Base-by-base conservation (phyloP, 1,140 invertebrate species). In the Polypedilum pembai region DNA sequence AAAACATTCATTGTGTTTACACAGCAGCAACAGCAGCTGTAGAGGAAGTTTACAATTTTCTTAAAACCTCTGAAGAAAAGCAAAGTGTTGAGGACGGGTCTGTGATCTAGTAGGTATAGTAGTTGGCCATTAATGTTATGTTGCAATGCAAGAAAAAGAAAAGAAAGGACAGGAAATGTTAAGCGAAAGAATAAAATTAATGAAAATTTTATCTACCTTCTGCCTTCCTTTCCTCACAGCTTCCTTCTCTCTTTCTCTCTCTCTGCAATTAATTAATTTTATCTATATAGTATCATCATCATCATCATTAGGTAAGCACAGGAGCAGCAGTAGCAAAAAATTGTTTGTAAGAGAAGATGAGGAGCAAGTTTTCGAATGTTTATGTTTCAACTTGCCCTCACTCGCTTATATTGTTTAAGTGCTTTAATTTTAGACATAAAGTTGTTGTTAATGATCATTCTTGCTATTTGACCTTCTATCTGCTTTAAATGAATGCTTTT, bases 161-260 rank as follows among this genome's bases (percentile, higher is more conserved):
- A 33, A 33, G 24, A 33, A 33, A 33, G 45, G 45, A 69, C 65
- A 69, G 65, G 65, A 69, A 69, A 21, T 21, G 17, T 21, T 18
- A 18, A 69, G 8, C 12, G 15, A 69, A 21, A 18, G 65, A 69
- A 69, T 18, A 69, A 18, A 69, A 69, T 69, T 69, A 69, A 69
- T 69, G 65, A 69, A 69, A 69, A 69, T 69, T 69, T 69, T 21
- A 69, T 69, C 20, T 69, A 69, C 65, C 20, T 21, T 69, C n/a
- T 18, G 5, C 20, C 8, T 69, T 18, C 65, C 10, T 56, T 3
- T n/a, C 7, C 4, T 56, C 15, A n/a, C n/a, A 10, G 20, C 12
- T 56, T 56, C 45, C 45, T 56, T n/a, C 45, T 56, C 12, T 45
- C 41, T 8, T 18, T 66, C 18, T 10, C 63, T 17, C 65, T 20